Percentiles rank a stretch among this genome's conserved stretches.
Conservation (phyloP, 2,113 vertebrate species). For the Crotalus tigris region DNA sequence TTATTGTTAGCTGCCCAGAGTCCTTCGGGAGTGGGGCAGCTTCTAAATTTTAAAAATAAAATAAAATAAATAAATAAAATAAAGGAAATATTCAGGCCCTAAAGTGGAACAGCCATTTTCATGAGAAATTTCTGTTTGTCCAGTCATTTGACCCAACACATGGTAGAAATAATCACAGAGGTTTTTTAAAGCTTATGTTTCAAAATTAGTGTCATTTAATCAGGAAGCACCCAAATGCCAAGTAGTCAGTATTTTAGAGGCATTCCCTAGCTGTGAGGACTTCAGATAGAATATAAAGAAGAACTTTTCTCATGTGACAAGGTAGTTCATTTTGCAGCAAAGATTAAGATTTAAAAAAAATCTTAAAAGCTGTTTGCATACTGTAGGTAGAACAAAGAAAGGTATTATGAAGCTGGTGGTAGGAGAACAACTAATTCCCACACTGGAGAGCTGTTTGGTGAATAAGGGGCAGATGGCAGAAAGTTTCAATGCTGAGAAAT, state of each 20-base stretch:
- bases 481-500: neutral
- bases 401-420: neutral
- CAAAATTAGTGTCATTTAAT: neutral
- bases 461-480: neutral
- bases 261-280: neutral
- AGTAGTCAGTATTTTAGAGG: neutral
- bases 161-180: neutral
- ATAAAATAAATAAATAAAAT: too few species aligned
- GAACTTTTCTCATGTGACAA: neutral
- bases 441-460: neutral
- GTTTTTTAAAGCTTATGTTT: neutral
- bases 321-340: neutral
- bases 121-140: neutral
- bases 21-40: too few species aligned
- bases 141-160: neutral
- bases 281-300: neutral
- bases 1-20: too few species aligned
- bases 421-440: neutral
- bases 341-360: neutral
- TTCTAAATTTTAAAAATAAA: too few species aligned
- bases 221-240: neutral
- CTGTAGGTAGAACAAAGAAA: neutral
- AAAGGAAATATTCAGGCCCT: neutral
- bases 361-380: neutral
- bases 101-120: neutral